Evolutionary conservation across 2,888 invertebrate species (phyloP).

Genomic region (Drosophila leonis): DNA sequence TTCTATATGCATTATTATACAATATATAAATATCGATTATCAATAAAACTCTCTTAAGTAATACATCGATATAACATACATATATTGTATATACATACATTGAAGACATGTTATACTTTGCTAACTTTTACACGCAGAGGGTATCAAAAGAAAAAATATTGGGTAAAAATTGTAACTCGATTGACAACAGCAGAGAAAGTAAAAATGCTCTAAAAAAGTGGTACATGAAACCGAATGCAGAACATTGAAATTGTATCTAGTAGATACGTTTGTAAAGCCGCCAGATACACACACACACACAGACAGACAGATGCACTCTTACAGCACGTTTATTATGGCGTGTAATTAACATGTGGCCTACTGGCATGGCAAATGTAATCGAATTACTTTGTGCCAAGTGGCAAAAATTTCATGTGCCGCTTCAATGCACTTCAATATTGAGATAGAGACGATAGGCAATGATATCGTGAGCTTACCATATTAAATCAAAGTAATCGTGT

Average conservation of each 20-base stretch:
- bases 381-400: conserved; percentile 29
- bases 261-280: conserved; percentile 10
- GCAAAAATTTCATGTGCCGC: conserved; percentile 12
- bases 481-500: not conserved
- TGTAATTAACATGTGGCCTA: conserved; percentile 48
- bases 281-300: not conserved
- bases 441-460: not conserved
- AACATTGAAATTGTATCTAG: conserved; percentile 26
- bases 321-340: conserved; percentile 9
- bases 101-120: not conserved
- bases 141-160: conserved; percentile 1
- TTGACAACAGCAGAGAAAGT: conserved; percentile 45
- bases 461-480: not conserved
- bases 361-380: conserved; percentile 42
- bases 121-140: not conserved
- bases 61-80: no score
- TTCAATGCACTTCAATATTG: conserved; percentile 27
- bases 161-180: conserved; percentile 32
- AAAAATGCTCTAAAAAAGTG: conserved; percentile 26
- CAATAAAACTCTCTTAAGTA: no score
- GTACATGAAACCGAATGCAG: conserved; percentile 8
- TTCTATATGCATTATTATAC: no score
- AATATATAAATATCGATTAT: no score
- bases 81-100: not conserved
- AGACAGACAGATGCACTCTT: not conserved